Evolutionary conservation across 1,140 invertebrate species (phyloP).

Genomic region (Hylaeus volcanicus): DNA sequence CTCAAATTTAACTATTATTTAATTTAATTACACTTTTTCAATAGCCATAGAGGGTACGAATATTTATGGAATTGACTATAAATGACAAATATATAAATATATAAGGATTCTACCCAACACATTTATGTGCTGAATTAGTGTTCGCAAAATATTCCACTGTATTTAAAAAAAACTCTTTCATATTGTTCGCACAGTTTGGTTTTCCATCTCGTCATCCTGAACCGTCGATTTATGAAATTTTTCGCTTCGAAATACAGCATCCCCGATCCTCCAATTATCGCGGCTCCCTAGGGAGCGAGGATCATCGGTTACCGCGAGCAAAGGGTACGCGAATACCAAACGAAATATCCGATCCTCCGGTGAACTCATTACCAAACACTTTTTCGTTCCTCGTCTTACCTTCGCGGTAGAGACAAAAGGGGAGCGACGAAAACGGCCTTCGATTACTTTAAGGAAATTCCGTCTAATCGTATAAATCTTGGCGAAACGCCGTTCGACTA

Average conservation of each 20-base stretch:
- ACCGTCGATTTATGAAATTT: neutral
- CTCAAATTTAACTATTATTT: too few relatives aligned
- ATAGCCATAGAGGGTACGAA: too few relatives aligned
- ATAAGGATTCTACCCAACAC: too few relatives aligned
- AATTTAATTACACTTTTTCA: too few relatives aligned
- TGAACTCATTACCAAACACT: conserved; percentile 7
- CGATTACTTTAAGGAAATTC: conserved; percentile 51
- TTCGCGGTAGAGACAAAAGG: neutral
- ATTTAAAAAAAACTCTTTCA: too few relatives aligned
- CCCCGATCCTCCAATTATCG: neutral
- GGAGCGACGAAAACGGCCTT: conserved; percentile 17
- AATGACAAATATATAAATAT: too few relatives aligned
- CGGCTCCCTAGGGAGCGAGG: neutral
- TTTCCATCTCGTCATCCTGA: neutral
- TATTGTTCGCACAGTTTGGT: too few relatives aligned
- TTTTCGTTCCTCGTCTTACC: neutral
- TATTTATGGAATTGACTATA: too few relatives aligned
- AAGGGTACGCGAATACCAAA: too few relatives aligned
- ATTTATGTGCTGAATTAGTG: too few relatives aligned
- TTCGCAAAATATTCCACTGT: too few relatives aligned
- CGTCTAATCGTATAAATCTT: conserved; percentile 65
- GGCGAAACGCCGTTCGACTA: conserved; percentile 47
- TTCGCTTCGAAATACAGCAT: neutral
- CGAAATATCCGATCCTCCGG: neutral
- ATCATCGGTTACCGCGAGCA: neutral